Evolutionary conservation across 1,140 invertebrate genomes (phyloP).

Genomic region (Reticulitermes speratus): DNA sequence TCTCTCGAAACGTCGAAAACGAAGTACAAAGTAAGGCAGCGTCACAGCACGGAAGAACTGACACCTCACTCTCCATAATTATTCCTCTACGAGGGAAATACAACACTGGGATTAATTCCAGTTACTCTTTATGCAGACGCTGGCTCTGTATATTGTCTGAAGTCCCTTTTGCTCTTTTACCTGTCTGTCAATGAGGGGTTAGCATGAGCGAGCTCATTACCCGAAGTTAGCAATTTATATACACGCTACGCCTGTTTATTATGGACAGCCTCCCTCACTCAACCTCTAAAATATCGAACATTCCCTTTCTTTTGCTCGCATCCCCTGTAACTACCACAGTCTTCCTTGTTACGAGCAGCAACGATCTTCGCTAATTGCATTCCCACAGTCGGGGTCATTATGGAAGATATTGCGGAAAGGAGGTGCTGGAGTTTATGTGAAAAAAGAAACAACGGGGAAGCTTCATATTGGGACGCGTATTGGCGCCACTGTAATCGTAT

Average conservation of each 20-base stretch:
- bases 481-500: not conserved
- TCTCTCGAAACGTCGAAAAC: too few species aligned
- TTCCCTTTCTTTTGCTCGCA: not conserved
- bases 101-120: not conserved
- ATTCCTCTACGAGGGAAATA: not conserved
- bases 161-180: not conserved
- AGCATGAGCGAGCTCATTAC: not conserved
- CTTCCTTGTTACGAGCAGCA: not conserved
- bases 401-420: not conserved
- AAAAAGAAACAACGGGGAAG: not conserved
- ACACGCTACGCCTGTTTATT: conserved; percentile 8
- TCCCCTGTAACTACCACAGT: not conserved
- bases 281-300: not conserved
- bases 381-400: conserved; percentile 8
- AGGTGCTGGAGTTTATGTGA: not conserved
- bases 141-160: not conserved
- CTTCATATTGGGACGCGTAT: not conserved
- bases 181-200: conserved; percentile 6
- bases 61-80: not conserved
- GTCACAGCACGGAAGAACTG: too few species aligned
- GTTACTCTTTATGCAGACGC: not conserved
- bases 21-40: too few species aligned
- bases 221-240: not conserved
- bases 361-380: not conserved
- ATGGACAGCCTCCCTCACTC: not conserved